These are phyloP conservation scores for Thymelicus acteon DNA, from an alignment of 2,888 invertebrate genomes.

Conservation along the genomic window DNA sequence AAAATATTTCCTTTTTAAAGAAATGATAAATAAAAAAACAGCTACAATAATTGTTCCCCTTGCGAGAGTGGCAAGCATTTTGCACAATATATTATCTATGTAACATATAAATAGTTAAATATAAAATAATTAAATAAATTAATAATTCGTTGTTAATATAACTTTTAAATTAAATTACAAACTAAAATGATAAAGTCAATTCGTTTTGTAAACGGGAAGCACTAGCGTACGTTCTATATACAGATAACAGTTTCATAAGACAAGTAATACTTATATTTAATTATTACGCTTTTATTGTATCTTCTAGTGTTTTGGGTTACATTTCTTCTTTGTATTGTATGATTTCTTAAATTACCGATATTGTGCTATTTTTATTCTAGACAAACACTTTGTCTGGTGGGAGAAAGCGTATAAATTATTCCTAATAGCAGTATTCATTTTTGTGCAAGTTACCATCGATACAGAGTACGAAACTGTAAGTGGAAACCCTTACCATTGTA, in stretches of 20 bases:
- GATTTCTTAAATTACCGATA: too few species aligned
- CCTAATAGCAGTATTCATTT: too few species aligned
- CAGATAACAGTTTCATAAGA: background rate
- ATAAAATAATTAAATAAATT: slow-evolving; percentile 11
- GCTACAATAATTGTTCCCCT: slow-evolving; percentile 28
- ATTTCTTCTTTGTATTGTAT: too few species aligned
- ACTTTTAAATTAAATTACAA: background rate
- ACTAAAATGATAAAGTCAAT: background rate
- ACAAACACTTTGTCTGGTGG: too few species aligned
- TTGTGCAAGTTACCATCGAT: too few species aligned
- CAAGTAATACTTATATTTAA: background rate
- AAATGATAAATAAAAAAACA: slow-evolving; percentile 17
- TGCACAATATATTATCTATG: slow-evolving; percentile 18
- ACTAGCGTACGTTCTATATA: background rate
- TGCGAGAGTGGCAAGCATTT: slow-evolving; percentile 33
- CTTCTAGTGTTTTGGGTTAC: too few species aligned
- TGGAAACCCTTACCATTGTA: too few species aligned
- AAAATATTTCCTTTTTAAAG: background rate
- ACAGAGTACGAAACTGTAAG: too few species aligned
- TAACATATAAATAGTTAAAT: slow-evolving; percentile 4
- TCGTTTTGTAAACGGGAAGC: background rate
- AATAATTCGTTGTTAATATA: slow-evolving; percentile 18
- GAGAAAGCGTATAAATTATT: too few species aligned
- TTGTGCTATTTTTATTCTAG: too few species aligned
- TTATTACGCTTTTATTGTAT: background rate